Evolutionary conservation across 2,888 invertebrate species (phyloP), one percentile per base, ranked within the genome.

Genomic region (Aplocera efformata): DNA sequence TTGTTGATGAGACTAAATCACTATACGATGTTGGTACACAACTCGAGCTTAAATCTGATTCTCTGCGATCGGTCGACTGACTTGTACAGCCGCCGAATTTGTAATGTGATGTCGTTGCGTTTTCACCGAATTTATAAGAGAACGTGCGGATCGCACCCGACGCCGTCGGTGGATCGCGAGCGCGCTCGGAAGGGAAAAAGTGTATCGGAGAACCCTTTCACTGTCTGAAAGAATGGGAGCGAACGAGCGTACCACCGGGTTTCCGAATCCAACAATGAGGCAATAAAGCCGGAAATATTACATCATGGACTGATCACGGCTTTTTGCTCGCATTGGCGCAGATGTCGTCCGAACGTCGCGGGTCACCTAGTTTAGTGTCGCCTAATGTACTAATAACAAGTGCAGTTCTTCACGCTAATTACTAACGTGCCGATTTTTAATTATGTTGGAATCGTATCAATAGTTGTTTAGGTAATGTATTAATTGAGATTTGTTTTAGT

Each of bases 61-160:
- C 51, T 48, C 59, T 63, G 69, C 58, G 69, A 69, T 77, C 69
- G 73, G 75, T 72, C 85, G 79, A 78, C 82, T 71, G 78, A 59
- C 59, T 72, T 52, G 70, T 62, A 72, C 84, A 81, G 80, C 86
- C 75, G 84, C 84, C 88, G 86, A 86, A 89, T 83, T 84, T 67
- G 82, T 79, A 86, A 86, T 88, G 89, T 86, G 76, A 73, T 81
- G 78, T 79, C 68, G 72, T 68, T 58, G 73, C 63, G 71, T 79
- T 80, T 82, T 79, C 88, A 79, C 81, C 80, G 79, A 88, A 88
- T 89, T 86, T 89, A 89, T 89, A 89, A 84, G 83, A 73, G 72
- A 72, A 74, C 67, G 76, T 66, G 65, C 65, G 60, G 69, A 65
- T 67, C 63, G 66, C 74, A 72, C 76, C 78, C 73, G 79, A 48